Base-by-base conservation (phyloP, 2,888 invertebrate genomes). In the Matsumyia berberina region DNA sequence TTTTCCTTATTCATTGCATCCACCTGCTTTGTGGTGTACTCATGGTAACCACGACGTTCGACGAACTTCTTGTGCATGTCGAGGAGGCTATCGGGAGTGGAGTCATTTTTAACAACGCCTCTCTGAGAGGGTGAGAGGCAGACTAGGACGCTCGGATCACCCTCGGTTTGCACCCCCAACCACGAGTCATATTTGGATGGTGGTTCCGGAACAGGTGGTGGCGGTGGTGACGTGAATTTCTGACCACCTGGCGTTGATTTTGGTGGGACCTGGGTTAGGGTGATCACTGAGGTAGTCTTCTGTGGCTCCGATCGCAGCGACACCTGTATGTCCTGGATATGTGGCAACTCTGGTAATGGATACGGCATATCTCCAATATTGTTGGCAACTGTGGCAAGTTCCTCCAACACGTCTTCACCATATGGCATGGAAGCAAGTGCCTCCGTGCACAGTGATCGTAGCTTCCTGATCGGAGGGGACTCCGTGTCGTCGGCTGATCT, bases 81-180 rank as follows among this genome's bases (percentile, higher is more conserved):
- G 3, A 95, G 91, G 53, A 95, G 92, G 87, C 94, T 93, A 88
- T 94, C 94, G 0, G 94, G 93, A 86, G 94, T 94, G 44, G 57
- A 77, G 86, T 78, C 77, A 80, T 86, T 55, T 17, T 67, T 81
- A 83, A 92, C 91, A 87, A 93, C 92, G 31, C 89, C 89, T 55
- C 92, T 92, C 89, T 96, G 96, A 5, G 95, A 94, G 0, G 96
- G 96, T 0, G 96, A 96, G 9, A 96, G 92, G 88, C 95, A 96
- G 6, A 95, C 92, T 72, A 95, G 92, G 0, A 95, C 88, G 57
- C 93, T 93, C 0, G 94, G 94, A 88, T 95, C 94, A 35, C 92
- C 91, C 80, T 93, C 92, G 0, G 94, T 94, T 11, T 94, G 94
- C 53, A 95, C 88, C 1, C 94, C 94, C 81, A 94, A 92, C 95